Base-by-base conservation (phyloP, 2,113 vertebrate genomes). In the Sula dactylatra region DNA sequence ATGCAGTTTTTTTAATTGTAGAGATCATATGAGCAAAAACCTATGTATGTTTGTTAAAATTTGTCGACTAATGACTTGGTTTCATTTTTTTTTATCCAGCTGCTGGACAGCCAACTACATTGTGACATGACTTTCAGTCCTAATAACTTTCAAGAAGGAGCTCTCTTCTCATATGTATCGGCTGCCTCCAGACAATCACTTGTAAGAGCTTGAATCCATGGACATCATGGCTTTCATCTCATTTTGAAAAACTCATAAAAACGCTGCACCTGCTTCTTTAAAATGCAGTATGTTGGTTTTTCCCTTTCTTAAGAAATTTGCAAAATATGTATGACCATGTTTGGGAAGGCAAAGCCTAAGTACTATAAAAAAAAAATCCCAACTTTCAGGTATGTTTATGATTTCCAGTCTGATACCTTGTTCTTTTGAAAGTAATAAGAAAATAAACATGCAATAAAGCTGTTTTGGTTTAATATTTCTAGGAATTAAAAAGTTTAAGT, bases 81-180 rank as follows among this genome's bases (percentile, higher is more conserved):
- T 80, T 83, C n/a, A 29, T 88, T 92, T 69, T 85, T 38, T 88
- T 88, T 97, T 79, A 67, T 44, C 50, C 93, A 99, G 99, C 99
- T 95, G 99, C 99, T 94, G 99, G 99, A 93, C 99, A 99, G 94
- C 99, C 99, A 70, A 99, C 99, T 92, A 99, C 99, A 14, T 99
- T 99, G 99, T 99, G 99, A 99, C 90, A 32, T 42, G 96, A 86
- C 70, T 93, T 94, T 64, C 64, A 50, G 88, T 79, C 77, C 88
- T 94, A 85, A 40, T 84, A 74, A 95, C 70, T 88, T 88, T 78
- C 84, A 97, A 92, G 95, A 82, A 95, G 96, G 94, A 98, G 69
- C 72, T 86, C 86, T 88, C 85, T 90, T 87, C 89, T 47, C 52
- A 16, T 73, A 58, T 78, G 45, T 95, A 81, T 74, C 40, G 90